Percentiles rank a stretch among this genome's conserved stretches.
These are phyloP conservation scores for Esox masquinongy DNA, from an alignment of 2,797 vertebrate species.

Conservation along the genomic window DNA sequence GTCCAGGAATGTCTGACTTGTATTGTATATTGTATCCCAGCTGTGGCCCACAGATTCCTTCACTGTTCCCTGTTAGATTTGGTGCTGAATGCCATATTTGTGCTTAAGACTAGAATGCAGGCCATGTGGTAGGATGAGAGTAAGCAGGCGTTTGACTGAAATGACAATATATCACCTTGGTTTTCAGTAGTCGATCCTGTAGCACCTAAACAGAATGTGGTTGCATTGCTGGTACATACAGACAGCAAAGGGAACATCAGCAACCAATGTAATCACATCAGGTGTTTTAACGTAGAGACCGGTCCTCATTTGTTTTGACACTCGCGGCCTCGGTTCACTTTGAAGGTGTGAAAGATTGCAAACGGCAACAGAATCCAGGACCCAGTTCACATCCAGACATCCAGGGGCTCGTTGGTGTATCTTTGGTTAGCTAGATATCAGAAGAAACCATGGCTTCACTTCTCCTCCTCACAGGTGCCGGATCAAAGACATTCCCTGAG, in stretches of 20 bases:
- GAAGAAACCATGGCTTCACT: slow-evolving; percentile 13
- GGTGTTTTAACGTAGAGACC: neutral
- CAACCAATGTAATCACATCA: neutral
- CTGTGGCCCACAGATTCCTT: neutral
- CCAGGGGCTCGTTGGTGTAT: slow-evolving; percentile 24
- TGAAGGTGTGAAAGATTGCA: neutral
- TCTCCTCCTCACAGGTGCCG: slow-evolving; percentile 14
- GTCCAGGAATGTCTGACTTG: slow-evolving; percentile 5
- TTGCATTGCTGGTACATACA: neutral
- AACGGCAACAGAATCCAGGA: neutral
- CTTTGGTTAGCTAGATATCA: slow-evolving; percentile 21
- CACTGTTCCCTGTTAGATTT: neutral
- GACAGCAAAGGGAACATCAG: neutral
- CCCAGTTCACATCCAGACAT: neutral
- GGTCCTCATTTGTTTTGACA: neutral
- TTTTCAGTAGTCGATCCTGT: neutral
- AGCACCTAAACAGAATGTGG: neutral
- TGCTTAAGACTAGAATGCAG: neutral
- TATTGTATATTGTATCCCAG: neutral
- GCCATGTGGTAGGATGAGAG: neutral
- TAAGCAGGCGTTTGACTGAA: neutral
- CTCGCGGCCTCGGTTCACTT: neutral
- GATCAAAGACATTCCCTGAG: slow-evolving; percentile 48
- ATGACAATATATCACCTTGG: neutral
- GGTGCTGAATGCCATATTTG: neutral